phyloP scores from a whole-genome alignment of 2,888 invertebrate genomes.

The Drosophila acutilabella region DNA sequence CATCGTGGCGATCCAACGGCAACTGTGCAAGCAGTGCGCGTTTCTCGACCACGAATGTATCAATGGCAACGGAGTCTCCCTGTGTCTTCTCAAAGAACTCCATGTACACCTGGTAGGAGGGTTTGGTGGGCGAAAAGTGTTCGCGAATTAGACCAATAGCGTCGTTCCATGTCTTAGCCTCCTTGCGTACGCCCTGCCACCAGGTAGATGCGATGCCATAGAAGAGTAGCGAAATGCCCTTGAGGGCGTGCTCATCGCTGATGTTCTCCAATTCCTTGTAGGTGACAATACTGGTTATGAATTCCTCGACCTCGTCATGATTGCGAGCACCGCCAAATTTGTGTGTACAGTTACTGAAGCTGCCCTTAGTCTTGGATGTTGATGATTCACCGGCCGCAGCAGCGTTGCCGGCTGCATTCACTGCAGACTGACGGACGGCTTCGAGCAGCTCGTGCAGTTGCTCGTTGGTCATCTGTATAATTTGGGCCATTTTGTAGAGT shows the following conservation, averaged over 20 bases:
- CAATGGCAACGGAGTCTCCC: slow-evolving; percentile 69
- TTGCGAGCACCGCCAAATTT: slow-evolving; percentile 78
- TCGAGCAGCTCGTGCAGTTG: slow-evolving; percentile 81
- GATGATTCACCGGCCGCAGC: slow-evolving; percentile 25
- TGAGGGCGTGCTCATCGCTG: slow-evolving; percentile 81
- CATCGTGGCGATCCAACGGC: slow-evolving; percentile 81
- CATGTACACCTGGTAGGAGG: slow-evolving; percentile 82
- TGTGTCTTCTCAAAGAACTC: slow-evolving; percentile 82
- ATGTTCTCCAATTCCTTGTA: slow-evolving; percentile 82
- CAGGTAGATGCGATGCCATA: slow-evolving; percentile 80
- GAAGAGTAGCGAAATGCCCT: slow-evolving; percentile 80
- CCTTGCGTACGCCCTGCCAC: slow-evolving; percentile 83
- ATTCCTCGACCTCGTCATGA: slow-evolving; percentile 83
- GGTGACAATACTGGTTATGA: slow-evolving; percentile 77
- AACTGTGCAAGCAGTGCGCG: slow-evolving; percentile 82
- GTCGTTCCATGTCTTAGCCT: slow-evolving; percentile 83
- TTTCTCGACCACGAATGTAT: slow-evolving; percentile 81
- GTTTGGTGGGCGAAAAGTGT: slow-evolving; percentile 83
- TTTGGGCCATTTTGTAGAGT: slow-evolving; percentile 57
- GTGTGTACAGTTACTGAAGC: slow-evolving; percentile 74
- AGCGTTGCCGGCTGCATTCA: slow-evolving; percentile 44
- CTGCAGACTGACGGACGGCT: slow-evolving; percentile 66
- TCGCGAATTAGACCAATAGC: slow-evolving; percentile 80
- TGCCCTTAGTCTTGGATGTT: slow-evolving; percentile 70
- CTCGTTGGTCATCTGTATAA: slow-evolving; percentile 79